Evolutionary conservation across 2,113 vertebrate genomes (phyloP).

Genomic region (Lathamus discolor): DNA sequence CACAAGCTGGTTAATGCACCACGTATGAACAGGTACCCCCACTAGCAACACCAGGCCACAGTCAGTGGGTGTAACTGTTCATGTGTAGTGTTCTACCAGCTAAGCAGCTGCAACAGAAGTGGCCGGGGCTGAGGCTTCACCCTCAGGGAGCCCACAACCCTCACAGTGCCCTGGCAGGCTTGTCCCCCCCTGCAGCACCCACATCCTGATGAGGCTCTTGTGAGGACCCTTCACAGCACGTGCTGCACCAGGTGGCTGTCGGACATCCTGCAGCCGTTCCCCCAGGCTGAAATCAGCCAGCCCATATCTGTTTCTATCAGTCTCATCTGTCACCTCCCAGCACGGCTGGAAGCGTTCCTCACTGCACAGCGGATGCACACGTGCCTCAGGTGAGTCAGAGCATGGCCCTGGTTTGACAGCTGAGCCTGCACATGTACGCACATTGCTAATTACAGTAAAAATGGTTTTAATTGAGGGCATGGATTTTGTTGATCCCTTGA

Average conservation of each 20-base stretch:
- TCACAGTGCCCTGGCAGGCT: neutral
- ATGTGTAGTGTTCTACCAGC: fast-evolving
- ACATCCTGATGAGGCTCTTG: neutral
- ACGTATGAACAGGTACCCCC: neutral
- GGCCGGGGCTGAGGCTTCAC: neutral
- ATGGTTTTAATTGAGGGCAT: neutral
- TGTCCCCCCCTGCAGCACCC: neutral
- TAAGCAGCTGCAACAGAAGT: neutral
- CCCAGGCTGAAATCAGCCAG: neutral
- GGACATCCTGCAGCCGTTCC: neutral
- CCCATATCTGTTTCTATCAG: neutral
- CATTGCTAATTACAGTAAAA: neutral
- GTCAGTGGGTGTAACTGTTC: neutral
- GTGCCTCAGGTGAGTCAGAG: neutral
- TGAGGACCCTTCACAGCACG: fast-evolving
- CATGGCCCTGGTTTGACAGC: neutral
- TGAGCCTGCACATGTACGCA: neutral
- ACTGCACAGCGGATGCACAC: neutral
- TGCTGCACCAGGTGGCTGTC: neutral
- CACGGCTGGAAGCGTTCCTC: neutral
- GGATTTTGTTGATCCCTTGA: neutral
- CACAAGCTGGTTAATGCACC: neutral
- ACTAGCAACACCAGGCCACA: neutral
- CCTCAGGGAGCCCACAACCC: fast-evolving
- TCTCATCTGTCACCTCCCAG: neutral